Evolutionary conservation across 2,888 invertebrate species (phyloP).

Genomic region (Lobophora halterata): DNA sequence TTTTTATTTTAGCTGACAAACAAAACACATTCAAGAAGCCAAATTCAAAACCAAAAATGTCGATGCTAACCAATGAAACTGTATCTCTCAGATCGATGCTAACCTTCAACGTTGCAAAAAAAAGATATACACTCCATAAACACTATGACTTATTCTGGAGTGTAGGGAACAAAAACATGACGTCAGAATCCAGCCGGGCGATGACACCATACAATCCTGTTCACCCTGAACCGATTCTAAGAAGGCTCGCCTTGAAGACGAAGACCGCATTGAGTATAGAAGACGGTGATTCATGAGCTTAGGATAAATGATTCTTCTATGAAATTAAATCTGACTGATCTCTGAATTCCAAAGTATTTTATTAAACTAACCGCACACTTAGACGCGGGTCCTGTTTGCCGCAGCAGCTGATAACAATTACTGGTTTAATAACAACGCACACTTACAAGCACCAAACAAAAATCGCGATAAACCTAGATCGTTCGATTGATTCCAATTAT

Average conservation of each 20-base stretch:
- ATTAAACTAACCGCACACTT: neutral
- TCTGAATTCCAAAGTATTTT: conserved; percentile 6
- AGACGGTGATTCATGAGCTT: conserved; percentile 25
- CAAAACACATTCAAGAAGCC: too few relatives aligned
- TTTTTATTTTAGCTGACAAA: too few relatives aligned
- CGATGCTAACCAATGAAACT: too few relatives aligned
- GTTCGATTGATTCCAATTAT: too few relatives aligned
- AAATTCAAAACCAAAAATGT: conserved; percentile 2
- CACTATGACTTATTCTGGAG: conserved; percentile 2
- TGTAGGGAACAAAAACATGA: conserved; percentile 23
- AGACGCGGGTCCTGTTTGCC: too few relatives aligned
- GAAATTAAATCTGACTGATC: conserved; percentile 26
- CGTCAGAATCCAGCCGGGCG: conserved; percentile 28
- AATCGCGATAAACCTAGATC: too few relatives aligned
- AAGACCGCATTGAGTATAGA: conserved; percentile 19
- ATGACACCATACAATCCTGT: conserved; percentile 26
- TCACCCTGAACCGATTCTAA: conserved; percentile 32
- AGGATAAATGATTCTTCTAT: conserved; percentile 11
- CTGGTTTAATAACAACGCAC: too few relatives aligned
- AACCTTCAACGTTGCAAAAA: conserved; percentile 10
- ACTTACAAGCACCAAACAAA: too few relatives aligned
- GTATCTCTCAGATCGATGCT: too few relatives aligned
- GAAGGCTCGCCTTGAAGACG: conserved; percentile 21
- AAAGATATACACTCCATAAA: neutral
- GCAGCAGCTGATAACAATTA: too few relatives aligned